Base-by-base conservation (phyloP, 2,888 invertebrate genomes). In the Pseudolycoriella hygida region DNA sequence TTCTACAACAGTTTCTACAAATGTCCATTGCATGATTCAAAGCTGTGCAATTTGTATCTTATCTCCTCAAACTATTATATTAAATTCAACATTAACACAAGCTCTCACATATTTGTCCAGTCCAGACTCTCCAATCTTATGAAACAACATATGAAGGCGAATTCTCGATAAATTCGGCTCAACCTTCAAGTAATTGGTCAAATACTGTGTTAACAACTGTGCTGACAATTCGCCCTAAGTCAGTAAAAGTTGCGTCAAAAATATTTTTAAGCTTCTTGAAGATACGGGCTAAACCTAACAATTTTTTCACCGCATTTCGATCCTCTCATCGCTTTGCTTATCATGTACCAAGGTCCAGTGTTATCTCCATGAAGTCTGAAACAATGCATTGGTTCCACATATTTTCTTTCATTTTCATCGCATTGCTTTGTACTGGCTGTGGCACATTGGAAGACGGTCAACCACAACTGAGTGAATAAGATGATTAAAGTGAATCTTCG, bases 251-350 rank as follows among this genome's bases (percentile, higher is more conserved):
- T 15, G 11, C 3, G 39, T 39, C 15, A 37, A n/a, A 15, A 37
- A 37, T 14, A 31, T 31, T 8, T 11, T 15, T 14, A 37, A n/a
- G 15, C 31, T 10, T 11, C n/a, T n/a, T n/a, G n/a, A n/a, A n/a
- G n/a, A n/a, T n/a, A n/a, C n/a, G n/a, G n/a, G n/a, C 12, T 10
- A 37, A 44, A 20, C 55, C 56, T 45, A 49, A 50, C 51, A 17
- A 17, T 48, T 19, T 47, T 47, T 30, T 51, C 49, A 34, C 53
- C 54, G 49, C 54, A 55, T 44, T 51, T 52, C 45, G 54, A 51
- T 41, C 52, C 50, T 32, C 38, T 46, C 52, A 52, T 51, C 0
- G 49, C 49, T 40, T 47, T 47, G 2, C 51, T 46, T 4, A 53
- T 12, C 50, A 53, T 50, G 34, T 46, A 40, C 52, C 53, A 53